Evolutionary conservation across 2,888 invertebrate genomes (phyloP).

Genomic region (Chironomus riparius): DNA sequence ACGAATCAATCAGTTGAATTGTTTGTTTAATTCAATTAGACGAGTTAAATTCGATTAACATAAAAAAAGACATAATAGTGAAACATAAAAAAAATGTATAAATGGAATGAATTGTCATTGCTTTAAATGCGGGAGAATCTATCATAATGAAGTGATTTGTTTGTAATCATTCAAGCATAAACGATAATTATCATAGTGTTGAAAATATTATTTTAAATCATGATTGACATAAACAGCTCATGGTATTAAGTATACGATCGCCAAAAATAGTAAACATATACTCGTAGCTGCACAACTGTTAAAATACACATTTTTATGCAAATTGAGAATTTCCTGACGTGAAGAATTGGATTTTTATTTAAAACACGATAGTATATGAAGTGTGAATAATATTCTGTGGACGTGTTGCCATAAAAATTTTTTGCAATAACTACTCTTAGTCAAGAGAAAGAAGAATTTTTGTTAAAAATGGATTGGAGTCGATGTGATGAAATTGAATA

Average conservation of each 20-base stretch:
- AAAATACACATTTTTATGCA: neutral
- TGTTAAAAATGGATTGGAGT: conserved; percentile 14
- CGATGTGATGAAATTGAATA: conserved; percentile 23
- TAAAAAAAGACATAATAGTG: neutral
- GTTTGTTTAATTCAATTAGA: conserved; percentile 14
- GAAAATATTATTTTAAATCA: neutral
- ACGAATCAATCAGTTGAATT: neutral
- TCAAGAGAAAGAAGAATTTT: neutral
- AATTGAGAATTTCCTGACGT: neutral
- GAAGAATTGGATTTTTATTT: neutral
- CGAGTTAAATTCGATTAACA: conserved; percentile 1
- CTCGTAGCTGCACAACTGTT: neutral
- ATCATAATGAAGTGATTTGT: neutral
- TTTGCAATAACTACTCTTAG: neutral
- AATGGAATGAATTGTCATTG: neutral
- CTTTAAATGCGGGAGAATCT: neutral
- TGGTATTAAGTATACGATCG: neutral
- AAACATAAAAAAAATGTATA: neutral
- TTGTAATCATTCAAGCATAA: neutral
- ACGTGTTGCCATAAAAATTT: neutral
- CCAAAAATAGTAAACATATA: neutral
- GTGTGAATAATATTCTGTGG: conserved; percentile 2
- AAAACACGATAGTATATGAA: neutral
- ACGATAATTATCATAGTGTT: neutral
- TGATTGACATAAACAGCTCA: no score